phyloP scores from a whole-genome alignment of 2,797 vertebrate species.

The Notamacropus eugenii region DNA sequence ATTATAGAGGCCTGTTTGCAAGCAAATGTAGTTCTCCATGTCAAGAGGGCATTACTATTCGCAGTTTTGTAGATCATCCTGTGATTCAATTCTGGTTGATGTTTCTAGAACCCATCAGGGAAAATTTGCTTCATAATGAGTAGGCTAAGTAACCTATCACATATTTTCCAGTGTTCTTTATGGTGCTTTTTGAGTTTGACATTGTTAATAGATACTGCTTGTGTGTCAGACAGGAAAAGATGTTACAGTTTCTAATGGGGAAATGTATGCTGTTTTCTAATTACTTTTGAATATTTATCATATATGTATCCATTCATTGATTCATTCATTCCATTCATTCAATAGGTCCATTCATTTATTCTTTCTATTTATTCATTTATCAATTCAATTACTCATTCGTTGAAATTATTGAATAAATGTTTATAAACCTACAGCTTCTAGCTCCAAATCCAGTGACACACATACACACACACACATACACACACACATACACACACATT shows the following conservation, averaged over 20 bases:
- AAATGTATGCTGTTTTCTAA: neutral
- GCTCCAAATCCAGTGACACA: neutral
- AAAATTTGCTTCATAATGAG: constrained; percentile 66
- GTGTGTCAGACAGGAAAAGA: neutral
- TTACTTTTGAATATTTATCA: neutral
- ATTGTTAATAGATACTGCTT: neutral
- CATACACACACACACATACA: too few relatives aligned
- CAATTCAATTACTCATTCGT: neutral
- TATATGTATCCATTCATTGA: neutral
- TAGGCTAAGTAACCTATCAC: constrained; percentile 23
- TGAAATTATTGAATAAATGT: neutral
- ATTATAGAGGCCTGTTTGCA: constrained; percentile 62
- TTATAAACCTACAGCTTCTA: neutral
- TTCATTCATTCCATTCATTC: neutral
- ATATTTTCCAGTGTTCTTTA: constrained; percentile 49
- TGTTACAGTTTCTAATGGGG: neutral
- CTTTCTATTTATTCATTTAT: neutral
- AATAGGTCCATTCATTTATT: neutral
- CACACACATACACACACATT: too few relatives aligned
- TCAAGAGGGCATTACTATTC: constrained; percentile 65
- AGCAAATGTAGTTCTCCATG: constrained; percentile 58
- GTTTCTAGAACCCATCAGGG: constrained; percentile 31
- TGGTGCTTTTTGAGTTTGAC: neutral
- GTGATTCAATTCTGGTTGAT: constrained; percentile 72
- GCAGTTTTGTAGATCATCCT: constrained; percentile 58